Conservation (phyloP, 1,140 invertebrate species). For the Rhopalosiphum padi region DNA sequence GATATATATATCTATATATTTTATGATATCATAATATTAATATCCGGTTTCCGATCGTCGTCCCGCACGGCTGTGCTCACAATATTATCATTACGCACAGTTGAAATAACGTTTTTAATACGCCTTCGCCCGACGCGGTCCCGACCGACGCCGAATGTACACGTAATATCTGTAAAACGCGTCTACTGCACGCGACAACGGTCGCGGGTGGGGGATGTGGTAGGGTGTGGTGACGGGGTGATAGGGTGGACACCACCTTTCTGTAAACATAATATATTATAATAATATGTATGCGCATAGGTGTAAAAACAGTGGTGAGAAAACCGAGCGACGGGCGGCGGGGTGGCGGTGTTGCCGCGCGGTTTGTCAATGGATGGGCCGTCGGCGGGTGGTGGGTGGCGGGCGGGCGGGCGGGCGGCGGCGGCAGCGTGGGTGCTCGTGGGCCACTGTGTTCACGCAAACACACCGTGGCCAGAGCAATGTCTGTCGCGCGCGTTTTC, state of each 20-base stretch:
- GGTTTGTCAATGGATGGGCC: not conserved
- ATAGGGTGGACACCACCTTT: not conserved
- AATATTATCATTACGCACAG: not conserved
- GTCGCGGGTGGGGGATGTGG: too few species aligned
- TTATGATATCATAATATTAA: not conserved
- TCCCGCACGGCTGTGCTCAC: not conserved
- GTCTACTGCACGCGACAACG: not conserved
- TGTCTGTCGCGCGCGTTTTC: conserved; percentile 34
- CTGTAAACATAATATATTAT: not conserved
- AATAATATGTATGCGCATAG: not conserved
- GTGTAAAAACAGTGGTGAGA: not conserved
- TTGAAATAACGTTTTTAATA: not conserved
- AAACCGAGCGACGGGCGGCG: not conserved
- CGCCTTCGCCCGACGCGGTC: too few species aligned
- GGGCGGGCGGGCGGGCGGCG: not conserved
- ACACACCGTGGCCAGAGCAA: not conserved
- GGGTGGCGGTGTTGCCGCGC: not conserved
- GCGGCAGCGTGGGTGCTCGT: not conserved
- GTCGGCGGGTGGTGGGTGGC: not conserved
- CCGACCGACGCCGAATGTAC: not conserved
- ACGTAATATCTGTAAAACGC: not conserved
- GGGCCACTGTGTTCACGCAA: not conserved
- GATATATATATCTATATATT: not conserved
- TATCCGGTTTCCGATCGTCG: not conserved
- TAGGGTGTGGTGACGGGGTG: not conserved